Conservation (phyloP, 2,113 vertebrate genomes). For the Corynorhinus townsendii region DNA sequence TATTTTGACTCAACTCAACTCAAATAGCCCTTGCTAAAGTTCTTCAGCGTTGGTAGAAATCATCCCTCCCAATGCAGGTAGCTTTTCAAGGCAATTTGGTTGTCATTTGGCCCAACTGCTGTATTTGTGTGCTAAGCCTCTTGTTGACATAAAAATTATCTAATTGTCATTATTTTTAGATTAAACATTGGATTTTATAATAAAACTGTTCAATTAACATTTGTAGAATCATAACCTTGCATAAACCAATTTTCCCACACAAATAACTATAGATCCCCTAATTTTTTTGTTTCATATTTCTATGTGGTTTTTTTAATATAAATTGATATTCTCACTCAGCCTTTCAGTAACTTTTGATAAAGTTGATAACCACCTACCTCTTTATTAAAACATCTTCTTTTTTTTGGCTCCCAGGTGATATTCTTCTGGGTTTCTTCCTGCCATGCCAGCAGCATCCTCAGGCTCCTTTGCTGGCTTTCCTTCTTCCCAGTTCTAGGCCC, state of each 20-base stretch:
- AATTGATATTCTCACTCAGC: background rate
- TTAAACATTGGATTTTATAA: background rate
- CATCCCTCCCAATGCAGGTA: background rate
- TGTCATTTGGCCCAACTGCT: background rate
- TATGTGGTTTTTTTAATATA: background rate
- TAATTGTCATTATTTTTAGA: background rate
- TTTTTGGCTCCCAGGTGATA: background rate
- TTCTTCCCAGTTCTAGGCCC: background rate
- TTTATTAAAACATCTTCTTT: background rate
- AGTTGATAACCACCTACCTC: background rate
- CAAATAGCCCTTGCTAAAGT: background rate
- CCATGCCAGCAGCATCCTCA: background rate
- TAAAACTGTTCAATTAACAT: background rate
- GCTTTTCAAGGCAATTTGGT: background rate
- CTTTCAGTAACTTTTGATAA: background rate
- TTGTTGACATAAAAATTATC: background rate
- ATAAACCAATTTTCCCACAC: background rate
- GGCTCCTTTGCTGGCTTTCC: background rate
- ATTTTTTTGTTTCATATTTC: conserved; percentile 17
- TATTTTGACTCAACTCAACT: background rate
- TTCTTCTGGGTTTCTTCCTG: background rate
- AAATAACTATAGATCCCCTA: background rate
- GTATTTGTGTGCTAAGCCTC: background rate
- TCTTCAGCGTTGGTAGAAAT: background rate
- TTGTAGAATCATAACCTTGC: background rate